Percentiles rank a stretch among this genome's conserved stretches.
Conservation (phyloP, 2,888 invertebrate genomes). For the Scaptomyza tumidula region DNA sequence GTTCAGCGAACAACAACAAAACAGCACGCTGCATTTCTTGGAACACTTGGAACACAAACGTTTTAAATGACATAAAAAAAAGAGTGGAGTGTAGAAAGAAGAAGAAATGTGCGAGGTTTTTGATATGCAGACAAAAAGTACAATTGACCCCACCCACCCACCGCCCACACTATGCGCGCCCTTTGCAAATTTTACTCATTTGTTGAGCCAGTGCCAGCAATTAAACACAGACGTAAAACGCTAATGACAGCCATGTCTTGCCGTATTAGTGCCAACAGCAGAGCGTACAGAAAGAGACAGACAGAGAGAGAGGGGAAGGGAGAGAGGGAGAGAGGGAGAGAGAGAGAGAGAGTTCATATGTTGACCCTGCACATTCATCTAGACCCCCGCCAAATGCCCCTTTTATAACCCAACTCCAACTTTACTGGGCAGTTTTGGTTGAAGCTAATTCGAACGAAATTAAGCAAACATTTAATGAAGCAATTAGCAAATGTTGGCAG, state of each 20-base stretch:
- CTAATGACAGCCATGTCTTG: conserved; percentile 42
- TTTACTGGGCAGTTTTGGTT: conserved; percentile 32
- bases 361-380: conserved; percentile 1
- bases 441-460: conserved; percentile 77
- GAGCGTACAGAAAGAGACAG: background rate
- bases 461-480: conserved; percentile 80
- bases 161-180: too few relatives aligned
- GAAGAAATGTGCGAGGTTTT: too few relatives aligned
- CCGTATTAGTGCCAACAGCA: background rate
- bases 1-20: too few relatives aligned
- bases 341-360: conserved; percentile 11
- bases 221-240: conserved; percentile 53
- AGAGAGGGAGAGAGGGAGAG: background rate
- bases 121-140: too few relatives aligned
- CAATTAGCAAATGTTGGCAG: conserved; percentile 73
- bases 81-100: too few relatives aligned
- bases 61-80: too few relatives aligned
- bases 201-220: conserved; percentile 55
- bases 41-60: too few relatives aligned
- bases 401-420: background rate
- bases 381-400: too few relatives aligned
- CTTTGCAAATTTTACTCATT: conserved; percentile 17
- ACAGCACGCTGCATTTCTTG: too few relatives aligned
- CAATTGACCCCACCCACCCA: too few relatives aligned
- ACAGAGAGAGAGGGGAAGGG: background rate